A percentile compares a stretch with the other conserved stretches of the same genome.
Evolutionary conservation across 2,888 invertebrate genomes (phyloP).

Genomic region (Amblyjoppa fuscipennis): DNA sequence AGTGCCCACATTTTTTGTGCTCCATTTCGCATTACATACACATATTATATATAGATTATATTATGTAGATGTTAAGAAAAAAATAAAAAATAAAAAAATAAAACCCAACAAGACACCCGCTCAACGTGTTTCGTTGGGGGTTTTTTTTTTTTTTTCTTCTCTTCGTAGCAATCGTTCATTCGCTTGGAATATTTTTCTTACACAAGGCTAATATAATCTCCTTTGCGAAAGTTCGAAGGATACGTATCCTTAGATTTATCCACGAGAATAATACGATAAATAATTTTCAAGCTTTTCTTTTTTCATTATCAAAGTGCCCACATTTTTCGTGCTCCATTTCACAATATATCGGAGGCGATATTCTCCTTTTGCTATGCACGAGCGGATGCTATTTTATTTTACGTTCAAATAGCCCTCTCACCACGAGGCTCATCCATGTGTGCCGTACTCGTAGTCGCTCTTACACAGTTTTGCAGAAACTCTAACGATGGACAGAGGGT

Average conservation of each 20-base stretch:
- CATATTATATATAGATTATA: too few relatives aligned
- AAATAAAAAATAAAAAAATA: too few relatives aligned
- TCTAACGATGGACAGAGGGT: slow-evolving; percentile 16
- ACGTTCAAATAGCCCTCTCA: background rate
- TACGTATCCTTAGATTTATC: slow-evolving; percentile 14
- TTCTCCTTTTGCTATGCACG: background rate
- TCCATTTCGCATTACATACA: background rate
- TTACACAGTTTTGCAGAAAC: slow-evolving; percentile 27
- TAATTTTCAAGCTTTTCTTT: slow-evolving; percentile 6
- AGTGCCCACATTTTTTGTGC: background rate
- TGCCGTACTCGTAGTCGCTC: background rate
- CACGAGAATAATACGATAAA: slow-evolving; percentile 16
- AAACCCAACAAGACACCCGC: too few relatives aligned
- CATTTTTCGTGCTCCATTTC: slow-evolving; percentile 7
- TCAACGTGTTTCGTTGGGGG: too few relatives aligned
- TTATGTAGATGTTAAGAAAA: too few relatives aligned
- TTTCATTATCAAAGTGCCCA: background rate
- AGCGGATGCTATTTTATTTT: slow-evolving; percentile 9
- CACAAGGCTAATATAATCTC: background rate
- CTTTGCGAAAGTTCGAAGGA: background rate
- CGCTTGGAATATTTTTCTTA: too few relatives aligned
- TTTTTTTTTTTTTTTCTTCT: too few relatives aligned
- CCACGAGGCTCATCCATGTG: slow-evolving; percentile 24
- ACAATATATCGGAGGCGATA: background rate
- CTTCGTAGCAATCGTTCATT: too few relatives aligned